Evolutionary conservation across 2,797 vertebrate genomes (phyloP).

Genomic region (Scyliorhinus canicula): DNA sequence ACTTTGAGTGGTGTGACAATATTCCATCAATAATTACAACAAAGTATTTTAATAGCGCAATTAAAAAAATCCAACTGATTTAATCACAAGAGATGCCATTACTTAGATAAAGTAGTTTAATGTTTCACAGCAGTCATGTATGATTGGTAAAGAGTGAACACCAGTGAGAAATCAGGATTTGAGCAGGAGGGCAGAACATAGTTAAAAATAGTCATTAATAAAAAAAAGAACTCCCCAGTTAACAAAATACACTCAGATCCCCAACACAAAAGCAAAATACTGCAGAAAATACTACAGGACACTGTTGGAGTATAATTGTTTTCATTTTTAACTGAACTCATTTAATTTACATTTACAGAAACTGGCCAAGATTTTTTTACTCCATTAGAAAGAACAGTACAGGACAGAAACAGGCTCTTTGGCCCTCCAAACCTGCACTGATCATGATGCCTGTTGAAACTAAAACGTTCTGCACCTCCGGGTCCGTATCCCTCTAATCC

Average conservation of each 20-base stretch:
- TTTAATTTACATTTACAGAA: background rate
- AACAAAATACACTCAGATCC: background rate
- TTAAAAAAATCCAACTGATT: slow-evolving; percentile 27
- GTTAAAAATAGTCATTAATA: background rate
- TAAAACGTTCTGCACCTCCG: no score
- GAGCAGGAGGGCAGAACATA: background rate
- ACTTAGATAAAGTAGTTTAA: slow-evolving; percentile 20
- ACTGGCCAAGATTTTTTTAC: background rate
- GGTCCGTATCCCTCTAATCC: no score
- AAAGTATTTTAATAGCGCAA: slow-evolving; percentile 36
- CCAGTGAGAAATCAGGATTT: slow-evolving; percentile 13
- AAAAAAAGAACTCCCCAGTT: background rate
- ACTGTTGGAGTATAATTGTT: background rate
- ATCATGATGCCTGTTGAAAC: no score
- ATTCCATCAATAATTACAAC: slow-evolving; percentile 37
- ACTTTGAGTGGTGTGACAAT: slow-evolving; percentile 32
- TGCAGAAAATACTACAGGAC: background rate
- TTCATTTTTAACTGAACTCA: background rate
- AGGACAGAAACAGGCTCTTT: no score
- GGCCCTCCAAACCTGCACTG: no score
- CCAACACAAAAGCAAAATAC: background rate
- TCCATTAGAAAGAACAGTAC: no score
- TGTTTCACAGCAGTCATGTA: slow-evolving; percentile 14
- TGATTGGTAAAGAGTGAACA: background rate
- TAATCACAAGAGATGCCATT: slow-evolving; percentile 30